Evolutionary conservation across 2,113 vertebrate genomes (phyloP).

Genomic region (Mugil cephalus): DNA sequence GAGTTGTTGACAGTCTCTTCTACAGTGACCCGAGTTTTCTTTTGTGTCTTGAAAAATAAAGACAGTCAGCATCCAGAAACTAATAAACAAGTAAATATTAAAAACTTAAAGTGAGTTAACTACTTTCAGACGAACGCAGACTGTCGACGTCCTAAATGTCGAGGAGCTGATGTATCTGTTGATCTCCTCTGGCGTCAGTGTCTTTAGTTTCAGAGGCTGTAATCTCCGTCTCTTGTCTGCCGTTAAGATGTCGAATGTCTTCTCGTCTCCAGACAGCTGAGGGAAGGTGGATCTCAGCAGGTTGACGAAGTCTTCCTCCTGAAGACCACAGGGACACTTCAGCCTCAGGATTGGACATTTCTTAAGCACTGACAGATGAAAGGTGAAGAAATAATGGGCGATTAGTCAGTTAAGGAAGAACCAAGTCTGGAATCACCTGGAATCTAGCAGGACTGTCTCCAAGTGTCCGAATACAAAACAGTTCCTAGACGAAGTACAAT

Average conservation of each 20-base stretch:
- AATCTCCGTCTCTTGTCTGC: slow-evolving; percentile 23
- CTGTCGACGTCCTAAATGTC: fast-evolving
- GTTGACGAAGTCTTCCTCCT: slow-evolving; percentile 36
- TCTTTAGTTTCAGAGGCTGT: slow-evolving; percentile 5
- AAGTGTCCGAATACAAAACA: not conserved
- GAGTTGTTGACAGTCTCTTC: not conserved
- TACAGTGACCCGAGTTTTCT: not conserved
- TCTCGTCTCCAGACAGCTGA: slow-evolving; percentile 31
- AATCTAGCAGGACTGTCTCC: not conserved
- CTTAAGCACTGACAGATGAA: slow-evolving; percentile 31
- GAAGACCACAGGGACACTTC: slow-evolving; percentile 44
- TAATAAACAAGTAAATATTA: too few relatives aligned
- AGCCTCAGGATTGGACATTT: slow-evolving; percentile 35
- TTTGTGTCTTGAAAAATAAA: slow-evolving; percentile 5
- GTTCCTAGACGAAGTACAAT: too few relatives aligned
- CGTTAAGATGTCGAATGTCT: slow-evolving; percentile 31
- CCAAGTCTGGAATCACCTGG: not conserved
- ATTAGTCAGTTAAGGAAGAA: not conserved
- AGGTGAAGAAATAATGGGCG: not conserved
- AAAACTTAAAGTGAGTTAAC: not conserved
- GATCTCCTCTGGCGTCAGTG: slow-evolving; percentile 43
- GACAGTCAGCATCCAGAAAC: not conserved
- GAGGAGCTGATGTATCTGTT: not conserved
- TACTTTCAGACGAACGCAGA: slow-evolving; percentile 60
- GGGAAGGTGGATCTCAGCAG: slow-evolving; percentile 49